These are phyloP conservation scores for Copidosoma floridanum DNA, from an alignment of 1,140 invertebrate species.

Conservation along the genomic window DNA sequence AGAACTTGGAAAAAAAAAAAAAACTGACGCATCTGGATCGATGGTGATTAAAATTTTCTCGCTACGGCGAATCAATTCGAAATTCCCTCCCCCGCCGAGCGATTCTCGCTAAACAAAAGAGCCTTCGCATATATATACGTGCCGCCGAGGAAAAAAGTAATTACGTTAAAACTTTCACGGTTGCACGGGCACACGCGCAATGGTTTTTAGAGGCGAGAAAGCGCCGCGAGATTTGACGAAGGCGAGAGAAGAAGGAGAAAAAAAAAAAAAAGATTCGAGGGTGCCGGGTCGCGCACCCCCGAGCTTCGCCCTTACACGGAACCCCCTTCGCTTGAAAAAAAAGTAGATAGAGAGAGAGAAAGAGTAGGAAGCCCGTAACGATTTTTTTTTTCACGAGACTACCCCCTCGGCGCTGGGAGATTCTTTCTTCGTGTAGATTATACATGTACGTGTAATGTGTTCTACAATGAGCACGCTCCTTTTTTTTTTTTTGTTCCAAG, in stretches of 20 bases:
- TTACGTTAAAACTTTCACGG: constrained; percentile 26
- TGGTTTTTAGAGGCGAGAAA: constrained; percentile 10
- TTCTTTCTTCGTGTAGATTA: background rate
- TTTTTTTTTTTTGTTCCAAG: no score
- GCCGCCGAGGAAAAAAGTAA: constrained; percentile 18
- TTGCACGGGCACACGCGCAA: constrained; percentile 17
- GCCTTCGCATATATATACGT: background rate
- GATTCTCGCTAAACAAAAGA: background rate
- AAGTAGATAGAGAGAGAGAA: constrained; percentile 36
- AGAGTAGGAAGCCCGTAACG: constrained; percentile 45
- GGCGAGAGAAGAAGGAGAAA: constrained; percentile 18
- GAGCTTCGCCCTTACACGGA: constrained; percentile 29
- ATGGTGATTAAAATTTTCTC: no score
- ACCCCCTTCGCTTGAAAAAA: constrained; percentile 38
- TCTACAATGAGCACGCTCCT: no score
- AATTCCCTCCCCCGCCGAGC: no score
- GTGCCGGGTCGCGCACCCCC: constrained; percentile 39
- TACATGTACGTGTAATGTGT: background rate
- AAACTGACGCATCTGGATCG: no score
- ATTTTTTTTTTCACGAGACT: constrained; percentile 44
- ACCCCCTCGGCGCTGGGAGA: no score
- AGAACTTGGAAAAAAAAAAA: no score
- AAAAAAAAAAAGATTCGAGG: constrained; percentile 33
- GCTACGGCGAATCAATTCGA: no score
- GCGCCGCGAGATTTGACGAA: constrained; percentile 18